A percentile compares a stretch with the other conserved stretches of the same genome.
These are phyloP conservation scores for Nicator chloris DNA, from an alignment of 2,113 vertebrate species.

Conservation along the genomic window DNA sequence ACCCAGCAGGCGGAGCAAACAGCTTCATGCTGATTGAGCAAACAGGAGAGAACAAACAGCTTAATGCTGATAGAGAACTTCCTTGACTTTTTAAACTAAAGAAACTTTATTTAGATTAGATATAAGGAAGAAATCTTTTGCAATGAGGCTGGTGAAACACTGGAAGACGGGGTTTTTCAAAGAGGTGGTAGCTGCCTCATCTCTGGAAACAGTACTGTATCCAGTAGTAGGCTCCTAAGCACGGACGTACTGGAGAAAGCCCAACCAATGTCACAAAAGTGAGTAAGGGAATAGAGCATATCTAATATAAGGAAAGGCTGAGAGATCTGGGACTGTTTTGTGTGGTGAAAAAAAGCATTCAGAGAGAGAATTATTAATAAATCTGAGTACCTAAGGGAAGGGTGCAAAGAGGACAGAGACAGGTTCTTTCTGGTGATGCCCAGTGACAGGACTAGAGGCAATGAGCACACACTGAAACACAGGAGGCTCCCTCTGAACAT, in stretches of 20 bases:
- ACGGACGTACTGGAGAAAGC: background rate
- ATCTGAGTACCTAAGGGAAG: background rate
- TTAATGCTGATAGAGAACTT: background rate
- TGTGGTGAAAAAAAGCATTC: background rate
- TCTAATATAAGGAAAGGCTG: background rate
- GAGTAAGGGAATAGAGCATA: background rate
- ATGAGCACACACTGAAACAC: background rate
- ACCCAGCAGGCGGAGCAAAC: background rate
- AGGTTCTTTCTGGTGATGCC: background rate
- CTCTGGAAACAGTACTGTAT: background rate
- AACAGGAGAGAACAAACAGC: background rate
- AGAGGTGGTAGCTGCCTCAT: accelerated
- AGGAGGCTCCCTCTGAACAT: background rate
- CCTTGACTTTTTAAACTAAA: background rate
- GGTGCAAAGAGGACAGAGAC: accelerated
- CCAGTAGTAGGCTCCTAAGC: background rate
- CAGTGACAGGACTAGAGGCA: background rate
- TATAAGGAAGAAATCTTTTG: background rate
- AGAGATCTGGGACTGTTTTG: background rate
- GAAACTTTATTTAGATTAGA: background rate
- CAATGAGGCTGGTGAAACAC: background rate
- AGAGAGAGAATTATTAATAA: background rate
- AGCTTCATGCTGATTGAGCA: background rate
- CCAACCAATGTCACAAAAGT: background rate
- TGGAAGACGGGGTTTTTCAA: background rate